A percentile compares a stretch with the other conserved stretches of the same genome.
phyloP scores from a whole-genome alignment of 2,888 invertebrate genomes.

The Diogma glabrata region DNA sequence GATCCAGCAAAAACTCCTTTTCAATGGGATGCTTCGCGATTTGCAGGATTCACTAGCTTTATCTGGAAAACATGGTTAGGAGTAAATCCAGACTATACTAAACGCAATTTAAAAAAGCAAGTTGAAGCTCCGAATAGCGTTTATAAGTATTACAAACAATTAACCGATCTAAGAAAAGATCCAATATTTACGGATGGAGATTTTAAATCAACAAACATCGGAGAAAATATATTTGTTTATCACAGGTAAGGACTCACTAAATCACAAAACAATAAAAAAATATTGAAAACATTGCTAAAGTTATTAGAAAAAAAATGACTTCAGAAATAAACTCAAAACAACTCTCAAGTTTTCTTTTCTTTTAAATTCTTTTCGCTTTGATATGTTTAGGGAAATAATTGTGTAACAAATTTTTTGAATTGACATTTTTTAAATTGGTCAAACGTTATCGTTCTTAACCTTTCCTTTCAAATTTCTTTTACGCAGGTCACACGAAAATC shows the following conservation, averaged over 20 bases:
- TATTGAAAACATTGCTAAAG: no score
- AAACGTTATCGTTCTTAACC: no score
- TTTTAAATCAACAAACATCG: constrained; percentile 39
- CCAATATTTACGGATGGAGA: constrained; percentile 41
- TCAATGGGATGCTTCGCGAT: constrained; percentile 53
- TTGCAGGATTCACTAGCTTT: constrained; percentile 43
- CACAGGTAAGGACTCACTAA: constrained; percentile 31
- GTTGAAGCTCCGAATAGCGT: constrained; percentile 40
- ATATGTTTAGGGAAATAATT: no score
- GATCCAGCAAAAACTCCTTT: constrained; percentile 72
- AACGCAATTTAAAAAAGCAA: constrained; percentile 47
- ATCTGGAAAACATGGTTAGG: constrained; percentile 55
- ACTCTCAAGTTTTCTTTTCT: no score
- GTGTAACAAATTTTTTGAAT: no score
- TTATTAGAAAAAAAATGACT: no score
- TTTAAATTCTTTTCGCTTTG: no score
- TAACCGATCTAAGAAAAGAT: constrained; percentile 36
- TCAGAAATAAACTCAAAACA: no score
- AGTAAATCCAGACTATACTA: constrained; percentile 46
- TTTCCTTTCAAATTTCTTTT: no score
- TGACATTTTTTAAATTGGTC: no score
- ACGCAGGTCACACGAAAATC: no score
- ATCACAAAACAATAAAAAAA: background rate
- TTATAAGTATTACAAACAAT: constrained; percentile 47
- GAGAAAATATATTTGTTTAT: constrained; percentile 41